A percentile compares a stretch with the other conserved stretches of the same genome.
These are phyloP conservation scores for Phalacrocorax carbo DNA, from an alignment of 2,113 vertebrate genomes.

Conservation along the genomic window DNA sequence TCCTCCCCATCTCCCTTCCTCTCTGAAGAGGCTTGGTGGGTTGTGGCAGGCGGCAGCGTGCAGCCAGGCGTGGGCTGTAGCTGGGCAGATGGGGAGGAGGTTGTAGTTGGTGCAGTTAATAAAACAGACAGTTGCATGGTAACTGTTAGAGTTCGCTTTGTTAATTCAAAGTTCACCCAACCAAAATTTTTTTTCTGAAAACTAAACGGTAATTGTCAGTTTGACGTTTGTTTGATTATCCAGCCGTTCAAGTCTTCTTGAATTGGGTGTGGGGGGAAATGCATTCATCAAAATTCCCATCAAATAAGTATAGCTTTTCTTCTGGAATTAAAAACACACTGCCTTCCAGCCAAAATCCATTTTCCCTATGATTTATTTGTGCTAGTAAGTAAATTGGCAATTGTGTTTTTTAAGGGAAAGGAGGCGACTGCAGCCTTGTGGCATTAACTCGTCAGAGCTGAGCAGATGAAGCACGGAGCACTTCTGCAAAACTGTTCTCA, in stretches of 20 bases:
- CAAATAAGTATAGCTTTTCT: not conserved
- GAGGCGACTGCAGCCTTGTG: not conserved
- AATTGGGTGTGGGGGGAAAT: not conserved
- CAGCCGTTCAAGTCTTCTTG: not conserved
- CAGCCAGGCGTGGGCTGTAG: not conserved
- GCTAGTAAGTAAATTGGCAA: constrained; percentile 7
- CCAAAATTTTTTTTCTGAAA: not conserved
- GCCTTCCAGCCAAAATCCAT: not conserved
- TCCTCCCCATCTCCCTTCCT: not conserved
- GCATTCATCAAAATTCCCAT: not conserved
- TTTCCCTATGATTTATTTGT: constrained; percentile 26
- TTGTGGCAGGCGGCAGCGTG: fast-evolving
- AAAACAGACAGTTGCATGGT: not conserved
- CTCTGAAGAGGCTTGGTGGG: not conserved
- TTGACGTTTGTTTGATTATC: not conserved
- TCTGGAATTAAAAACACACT: not conserved
- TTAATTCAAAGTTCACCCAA: not conserved
- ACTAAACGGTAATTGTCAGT: not conserved
- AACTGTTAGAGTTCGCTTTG: not conserved
- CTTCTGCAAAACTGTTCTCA: constrained; percentile 27
- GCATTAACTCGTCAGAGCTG: constrained; percentile 24
- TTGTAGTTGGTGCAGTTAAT: not conserved
- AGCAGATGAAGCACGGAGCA: not conserved
- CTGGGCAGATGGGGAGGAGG: not conserved
- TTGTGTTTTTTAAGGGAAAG: constrained; percentile 14